phyloP scores from a whole-genome alignment of 2,888 invertebrate genomes.

The Nomada fucata region DNA sequence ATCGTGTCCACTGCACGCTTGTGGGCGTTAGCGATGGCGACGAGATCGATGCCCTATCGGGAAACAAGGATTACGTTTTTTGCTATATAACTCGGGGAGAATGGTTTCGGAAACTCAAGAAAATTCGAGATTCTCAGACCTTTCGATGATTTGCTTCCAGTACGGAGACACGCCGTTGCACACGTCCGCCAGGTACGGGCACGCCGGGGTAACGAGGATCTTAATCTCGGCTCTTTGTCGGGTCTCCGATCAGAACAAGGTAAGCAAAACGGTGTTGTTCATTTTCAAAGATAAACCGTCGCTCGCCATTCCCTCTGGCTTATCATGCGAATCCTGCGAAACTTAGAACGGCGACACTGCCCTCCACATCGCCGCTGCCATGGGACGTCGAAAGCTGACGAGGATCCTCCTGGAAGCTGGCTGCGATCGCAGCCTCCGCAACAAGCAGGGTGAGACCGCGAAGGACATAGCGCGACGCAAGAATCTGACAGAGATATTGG shows the following conservation, averaged over 20 bases:
- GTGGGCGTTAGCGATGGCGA: too few relatives aligned
- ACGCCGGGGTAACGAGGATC: conserved; percentile 97
- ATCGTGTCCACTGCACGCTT: too few relatives aligned
- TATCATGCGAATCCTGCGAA: conserved; percentile 5
- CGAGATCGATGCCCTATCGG: too few relatives aligned
- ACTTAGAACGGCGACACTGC: conserved; percentile 95
- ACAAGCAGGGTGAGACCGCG: conserved; percentile 96
- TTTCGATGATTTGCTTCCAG: conserved; percentile 84
- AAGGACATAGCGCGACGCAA: conserved; percentile 95
- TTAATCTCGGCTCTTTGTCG: conserved; percentile 95
- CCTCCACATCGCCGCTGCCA: conserved; percentile 96
- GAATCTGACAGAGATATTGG: conserved; percentile 92
- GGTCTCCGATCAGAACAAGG: conserved; percentile 95
- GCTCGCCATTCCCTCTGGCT: background rate
- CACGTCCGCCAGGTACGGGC: conserved; percentile 97
- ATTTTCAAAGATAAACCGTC: too few relatives aligned
- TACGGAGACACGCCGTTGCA: conserved; percentile 98
- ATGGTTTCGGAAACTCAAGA: background rate
- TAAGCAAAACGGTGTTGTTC: conserved; percentile 71
- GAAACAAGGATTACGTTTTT: too few relatives aligned
- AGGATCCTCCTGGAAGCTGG: conserved; percentile 95
- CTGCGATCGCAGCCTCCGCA: conserved; percentile 89
- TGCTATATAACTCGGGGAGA: too few relatives aligned
- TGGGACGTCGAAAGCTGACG: conserved; percentile 96
- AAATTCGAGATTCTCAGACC: background rate